These are phyloP conservation scores for Megalurothrips usitatus DNA, from an alignment of 2,888 invertebrate genomes.

Conservation along the genomic window DNA sequence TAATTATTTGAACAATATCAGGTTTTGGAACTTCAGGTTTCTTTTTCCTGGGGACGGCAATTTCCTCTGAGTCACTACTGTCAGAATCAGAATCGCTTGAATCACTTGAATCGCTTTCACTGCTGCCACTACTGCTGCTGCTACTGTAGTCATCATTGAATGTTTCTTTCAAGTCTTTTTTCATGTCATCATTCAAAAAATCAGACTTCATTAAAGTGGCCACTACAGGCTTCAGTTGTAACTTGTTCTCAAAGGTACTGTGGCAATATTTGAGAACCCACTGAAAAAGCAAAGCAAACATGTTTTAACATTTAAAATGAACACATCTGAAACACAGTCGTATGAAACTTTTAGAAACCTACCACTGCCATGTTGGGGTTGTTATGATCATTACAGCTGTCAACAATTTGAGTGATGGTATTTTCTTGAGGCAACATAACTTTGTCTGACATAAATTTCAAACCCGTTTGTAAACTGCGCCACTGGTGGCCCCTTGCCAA, in stretches of 20 bases:
- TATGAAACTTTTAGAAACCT: neutral
- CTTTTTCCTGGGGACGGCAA: neutral
- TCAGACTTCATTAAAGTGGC: neutral
- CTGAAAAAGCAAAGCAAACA: neutral
- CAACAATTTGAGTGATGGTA: neutral
- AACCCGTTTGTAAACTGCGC: neutral
- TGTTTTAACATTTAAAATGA: neutral
- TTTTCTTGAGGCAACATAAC: neutral
- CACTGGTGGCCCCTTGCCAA: neutral
- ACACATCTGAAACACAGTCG: neutral
- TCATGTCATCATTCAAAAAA: neutral
- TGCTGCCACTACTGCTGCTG: slow-evolving; percentile 6
- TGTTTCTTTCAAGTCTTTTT: neutral
- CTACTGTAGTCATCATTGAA: neutral
- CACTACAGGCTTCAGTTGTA: neutral
- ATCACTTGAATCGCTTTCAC: neutral
- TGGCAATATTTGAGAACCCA: neutral
- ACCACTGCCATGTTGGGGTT: neutral
- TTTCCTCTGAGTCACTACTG: neutral
- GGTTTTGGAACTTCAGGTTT: neutral
- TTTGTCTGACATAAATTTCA: neutral
- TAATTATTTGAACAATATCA: neutral
- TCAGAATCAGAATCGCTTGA: neutral
- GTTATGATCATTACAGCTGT: neutral
- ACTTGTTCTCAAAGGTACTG: neutral